Conservation (phyloP, 1,140 invertebrate species). For the Diplogasteroides magnus region DNA sequence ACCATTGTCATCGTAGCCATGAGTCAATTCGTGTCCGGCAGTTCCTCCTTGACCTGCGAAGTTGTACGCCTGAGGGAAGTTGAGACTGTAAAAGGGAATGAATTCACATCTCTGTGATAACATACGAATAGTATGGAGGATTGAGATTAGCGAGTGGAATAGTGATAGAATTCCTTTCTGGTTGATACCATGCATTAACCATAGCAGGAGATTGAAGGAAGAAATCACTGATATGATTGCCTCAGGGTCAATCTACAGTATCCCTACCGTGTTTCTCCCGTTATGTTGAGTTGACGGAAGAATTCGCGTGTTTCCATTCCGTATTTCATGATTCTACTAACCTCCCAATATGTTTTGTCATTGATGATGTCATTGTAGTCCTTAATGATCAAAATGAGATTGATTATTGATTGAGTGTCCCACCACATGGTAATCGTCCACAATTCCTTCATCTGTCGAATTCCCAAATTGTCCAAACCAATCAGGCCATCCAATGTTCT, state of each 20-base stretch:
- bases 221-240: too few species aligned
- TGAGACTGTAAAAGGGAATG: slow-evolving; percentile 16
- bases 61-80: slow-evolving; percentile 44
- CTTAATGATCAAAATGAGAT: not conserved
- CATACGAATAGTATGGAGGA: slow-evolving; percentile 40
- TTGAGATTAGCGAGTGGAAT: slow-evolving; percentile 42
- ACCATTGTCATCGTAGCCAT: slow-evolving; percentile 43
- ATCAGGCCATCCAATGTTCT: slow-evolving; percentile 43
- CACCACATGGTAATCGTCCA: not conserved
- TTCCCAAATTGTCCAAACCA: slow-evolving; percentile 29
- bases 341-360: not conserved
- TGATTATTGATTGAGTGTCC: not conserved
- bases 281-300: slow-evolving; percentile 29
- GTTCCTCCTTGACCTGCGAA: slow-evolving; percentile 45
- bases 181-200: slow-evolving; percentile 47
- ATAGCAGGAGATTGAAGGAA: slow-evolving; percentile 40
- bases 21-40: slow-evolving; percentile 43
- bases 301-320: slow-evolving; percentile 37
- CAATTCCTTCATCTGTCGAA: not conserved
- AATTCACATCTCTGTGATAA: too few species aligned
- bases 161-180: slow-evolving; percentile 42
- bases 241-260: slow-evolving; percentile 4
- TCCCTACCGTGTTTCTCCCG: too few species aligned
- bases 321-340: slow-evolving; percentile 10
- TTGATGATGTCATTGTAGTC: not conserved